phyloP scores from a whole-genome alignment of 2,888 invertebrate genomes.

The Beris chalybata region DNA sequence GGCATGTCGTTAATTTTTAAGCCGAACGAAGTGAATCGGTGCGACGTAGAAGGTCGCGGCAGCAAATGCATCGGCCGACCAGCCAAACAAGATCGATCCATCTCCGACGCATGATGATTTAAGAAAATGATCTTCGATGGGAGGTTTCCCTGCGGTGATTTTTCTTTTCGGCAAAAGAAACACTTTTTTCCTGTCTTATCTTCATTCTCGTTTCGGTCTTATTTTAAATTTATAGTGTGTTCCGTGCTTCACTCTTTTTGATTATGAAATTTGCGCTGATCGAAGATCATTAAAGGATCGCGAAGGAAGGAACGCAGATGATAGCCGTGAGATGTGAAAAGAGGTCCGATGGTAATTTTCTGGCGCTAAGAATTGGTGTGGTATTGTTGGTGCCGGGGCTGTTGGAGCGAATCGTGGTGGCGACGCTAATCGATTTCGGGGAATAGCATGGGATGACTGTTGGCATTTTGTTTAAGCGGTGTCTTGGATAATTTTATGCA shows the following conservation, averaged over 20 bases:
- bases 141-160: neutral
- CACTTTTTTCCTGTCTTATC: neutral
- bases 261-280: slow-evolving; percentile 10
- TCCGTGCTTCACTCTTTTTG: neutral
- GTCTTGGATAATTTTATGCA: slow-evolving; percentile 31
- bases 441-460: slow-evolving; percentile 26
- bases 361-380: slow-evolving; percentile 27
- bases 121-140: slow-evolving; percentile 17
- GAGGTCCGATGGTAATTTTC: slow-evolving; percentile 15
- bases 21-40: slow-evolving; percentile 11
- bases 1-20: slow-evolving; percentile 29
- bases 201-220: neutral
- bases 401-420: neutral
- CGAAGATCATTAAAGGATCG: neutral
- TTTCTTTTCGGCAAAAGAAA: neutral
- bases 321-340: neutral
- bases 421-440: slow-evolving; percentile 26
- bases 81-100: slow-evolving; percentile 14
- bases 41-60: neutral
- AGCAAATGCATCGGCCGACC: neutral
- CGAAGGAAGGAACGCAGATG: slow-evolving; percentile 1
- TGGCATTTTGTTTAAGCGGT: slow-evolving; percentile 31
- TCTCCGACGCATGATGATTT: slow-evolving; percentile 7
- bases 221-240: neutral
- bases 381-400: neutral